Conservation (phyloP, 2,797 vertebrate genomes). For the Sternarchorhynchus goeldii region DNA sequence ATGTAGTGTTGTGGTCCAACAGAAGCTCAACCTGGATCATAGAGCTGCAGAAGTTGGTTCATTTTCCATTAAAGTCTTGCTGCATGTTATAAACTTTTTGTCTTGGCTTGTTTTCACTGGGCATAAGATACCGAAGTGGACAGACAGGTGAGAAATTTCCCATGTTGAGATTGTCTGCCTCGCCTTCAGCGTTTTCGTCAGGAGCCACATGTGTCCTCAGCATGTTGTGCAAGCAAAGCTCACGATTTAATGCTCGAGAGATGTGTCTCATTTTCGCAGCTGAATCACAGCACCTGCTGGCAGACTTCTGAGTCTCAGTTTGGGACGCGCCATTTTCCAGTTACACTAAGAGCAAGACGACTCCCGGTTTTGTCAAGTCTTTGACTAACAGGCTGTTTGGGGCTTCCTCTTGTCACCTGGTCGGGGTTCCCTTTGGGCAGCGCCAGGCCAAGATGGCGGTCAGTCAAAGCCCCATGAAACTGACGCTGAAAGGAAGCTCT, state of each 20-base stretch:
- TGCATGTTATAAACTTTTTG: slow-evolving; percentile 23
- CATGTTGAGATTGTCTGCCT: slow-evolving; percentile 12
- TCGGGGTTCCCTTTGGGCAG: neutral
- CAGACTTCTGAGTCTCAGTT: neutral
- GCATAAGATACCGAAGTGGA: slow-evolving; percentile 1
- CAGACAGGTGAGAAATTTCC: slow-evolving; percentile 1
- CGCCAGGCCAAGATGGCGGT: neutral
- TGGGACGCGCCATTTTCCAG: neutral
- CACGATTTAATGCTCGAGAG: slow-evolving; percentile 10
- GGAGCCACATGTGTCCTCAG: slow-evolving; percentile 5
- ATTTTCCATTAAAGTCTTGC: neutral
- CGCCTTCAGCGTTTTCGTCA: slow-evolving; percentile 8
- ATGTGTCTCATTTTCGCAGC: slow-evolving; percentile 2
- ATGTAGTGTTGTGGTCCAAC: neutral
- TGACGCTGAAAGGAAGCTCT: slow-evolving; percentile 11
- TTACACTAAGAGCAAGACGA: neutral
- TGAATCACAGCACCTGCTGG: neutral
- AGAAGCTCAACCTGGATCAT: neutral
- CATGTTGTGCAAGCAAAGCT: neutral
- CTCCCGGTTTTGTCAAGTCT: neutral
- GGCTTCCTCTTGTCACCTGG: slow-evolving; percentile 5
- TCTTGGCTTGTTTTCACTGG: slow-evolving; percentile 18
- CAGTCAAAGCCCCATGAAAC: slow-evolving; percentile 10
- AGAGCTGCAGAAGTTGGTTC: neutral
- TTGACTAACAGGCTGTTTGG: neutral